phyloP scores from a whole-genome alignment of 2,888 invertebrate genomes.

The Drosophila mettleri region DNA sequence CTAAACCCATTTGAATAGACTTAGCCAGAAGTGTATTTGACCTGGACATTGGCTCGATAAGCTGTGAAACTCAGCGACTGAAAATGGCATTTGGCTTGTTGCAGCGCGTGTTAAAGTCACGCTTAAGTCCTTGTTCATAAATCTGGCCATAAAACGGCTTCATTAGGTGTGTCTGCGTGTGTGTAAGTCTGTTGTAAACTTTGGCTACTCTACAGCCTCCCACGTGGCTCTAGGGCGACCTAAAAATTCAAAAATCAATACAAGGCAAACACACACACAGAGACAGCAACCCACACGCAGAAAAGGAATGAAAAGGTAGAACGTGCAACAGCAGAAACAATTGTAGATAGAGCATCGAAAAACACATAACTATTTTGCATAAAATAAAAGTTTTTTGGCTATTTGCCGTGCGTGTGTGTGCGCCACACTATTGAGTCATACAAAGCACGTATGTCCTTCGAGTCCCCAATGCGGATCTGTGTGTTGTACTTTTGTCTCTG shows the following conservation, averaged over 20 bases:
- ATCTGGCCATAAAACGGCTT: slow-evolving; percentile 57
- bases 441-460: slow-evolving; percentile 70
- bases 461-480: slow-evolving; percentile 29
- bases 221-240: slow-evolving; percentile 45
- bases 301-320: slow-evolving; percentile 20
- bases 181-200: slow-evolving; percentile 33
- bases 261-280: slow-evolving; percentile 28
- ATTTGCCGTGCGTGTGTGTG: slow-evolving; percentile 13
- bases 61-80: not conserved
- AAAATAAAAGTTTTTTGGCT: slow-evolving; percentile 70
- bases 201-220: slow-evolving; percentile 31
- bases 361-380: slow-evolving; percentile 76
- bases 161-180: slow-evolving; percentile 47
- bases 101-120: slow-evolving; percentile 28
- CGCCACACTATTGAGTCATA: slow-evolving; percentile 63
- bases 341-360: slow-evolving; percentile 50
- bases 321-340: slow-evolving; percentile 55
- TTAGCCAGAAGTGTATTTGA: not conserved
- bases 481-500: slow-evolving; percentile 58
- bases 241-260: slow-evolving; percentile 74
- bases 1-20: not conserved
- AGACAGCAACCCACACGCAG: slow-evolving; percentile 6
- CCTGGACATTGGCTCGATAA: slow-evolving; percentile 1
- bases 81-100: slow-evolving; percentile 4
- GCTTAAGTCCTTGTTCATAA: slow-evolving; percentile 48